Conservation (phyloP, 2,113 vertebrate genomes). For the Ardeotis arabs region DNA sequence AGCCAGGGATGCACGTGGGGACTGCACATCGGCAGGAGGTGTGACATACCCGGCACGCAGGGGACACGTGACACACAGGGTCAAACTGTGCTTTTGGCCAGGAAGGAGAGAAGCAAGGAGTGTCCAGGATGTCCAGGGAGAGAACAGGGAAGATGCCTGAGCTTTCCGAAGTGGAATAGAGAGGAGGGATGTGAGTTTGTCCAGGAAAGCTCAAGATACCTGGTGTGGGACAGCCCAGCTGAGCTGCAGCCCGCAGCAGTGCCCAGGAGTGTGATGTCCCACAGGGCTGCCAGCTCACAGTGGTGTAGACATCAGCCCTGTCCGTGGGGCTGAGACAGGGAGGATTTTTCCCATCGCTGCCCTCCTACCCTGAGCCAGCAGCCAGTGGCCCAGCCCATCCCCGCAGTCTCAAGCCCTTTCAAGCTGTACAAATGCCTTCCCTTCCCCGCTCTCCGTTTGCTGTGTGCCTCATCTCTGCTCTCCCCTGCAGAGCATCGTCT, state of each 20-base stretch:
- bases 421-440: background rate
- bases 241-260: fast-evolving
- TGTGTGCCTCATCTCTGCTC: background rate
- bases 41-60: fast-evolving
- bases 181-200: background rate
- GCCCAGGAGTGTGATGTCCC: fast-evolving
- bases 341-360: fast-evolving
- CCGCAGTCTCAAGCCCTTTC: background rate
- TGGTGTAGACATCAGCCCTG: background rate
- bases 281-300: fast-evolving
- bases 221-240: background rate
- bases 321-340: background rate
- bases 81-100: background rate
- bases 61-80: fast-evolving
- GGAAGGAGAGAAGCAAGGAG: background rate
- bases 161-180: background rate
- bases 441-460: background rate
- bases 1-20: background rate
- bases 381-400: background rate
- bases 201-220: background rate
- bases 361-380: background rate
- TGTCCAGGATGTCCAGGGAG: fast-evolving
- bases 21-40: fast-evolving
- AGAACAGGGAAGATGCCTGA: background rate
- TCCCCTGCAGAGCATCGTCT: fast-evolving